Conservation (phyloP, 2,797 vertebrate genomes). For the Nyctibius grandis region DNA sequence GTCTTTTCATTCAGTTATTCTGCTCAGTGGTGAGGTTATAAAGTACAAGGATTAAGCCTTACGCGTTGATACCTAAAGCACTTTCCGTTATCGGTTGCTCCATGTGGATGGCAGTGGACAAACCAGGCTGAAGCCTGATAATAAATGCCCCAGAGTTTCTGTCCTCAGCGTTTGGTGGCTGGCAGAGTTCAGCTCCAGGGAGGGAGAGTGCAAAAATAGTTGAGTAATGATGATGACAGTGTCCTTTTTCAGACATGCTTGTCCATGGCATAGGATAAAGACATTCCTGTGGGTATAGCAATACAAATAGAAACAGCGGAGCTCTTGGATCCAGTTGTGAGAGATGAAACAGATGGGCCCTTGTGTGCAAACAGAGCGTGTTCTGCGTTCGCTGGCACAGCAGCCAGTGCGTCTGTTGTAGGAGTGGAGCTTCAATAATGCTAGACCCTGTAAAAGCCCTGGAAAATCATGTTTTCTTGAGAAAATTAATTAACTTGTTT, state of each 20-base stretch:
- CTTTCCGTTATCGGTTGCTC: background rate
- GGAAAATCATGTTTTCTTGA: background rate
- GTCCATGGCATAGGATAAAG: background rate
- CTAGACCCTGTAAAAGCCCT: background rate
- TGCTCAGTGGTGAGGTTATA: background rate
- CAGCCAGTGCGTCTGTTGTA: background rate
- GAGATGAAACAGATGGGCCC: slow-evolving; percentile 35
- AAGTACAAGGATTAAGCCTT: background rate
- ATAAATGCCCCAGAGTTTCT: background rate
- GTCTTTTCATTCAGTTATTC: background rate
- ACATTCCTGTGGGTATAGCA: background rate
- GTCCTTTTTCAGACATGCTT: background rate
- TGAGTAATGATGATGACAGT: background rate
- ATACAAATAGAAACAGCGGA: background rate
- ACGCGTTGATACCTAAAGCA: background rate
- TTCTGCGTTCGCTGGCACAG: background rate
- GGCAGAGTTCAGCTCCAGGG: background rate
- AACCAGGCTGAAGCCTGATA: background rate
- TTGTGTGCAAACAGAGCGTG: slow-evolving; percentile 5
- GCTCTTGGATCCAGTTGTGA: slow-evolving; percentile 31
- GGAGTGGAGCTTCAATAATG: background rate
- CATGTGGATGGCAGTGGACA: background rate
- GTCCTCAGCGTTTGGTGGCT: background rate
- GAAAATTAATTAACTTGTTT: slow-evolving; percentile 6
- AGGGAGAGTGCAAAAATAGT: background rate